These are phyloP conservation scores for Dendrolimus houi DNA, from an alignment of 2,888 invertebrate species.

Conservation along the genomic window DNA sequence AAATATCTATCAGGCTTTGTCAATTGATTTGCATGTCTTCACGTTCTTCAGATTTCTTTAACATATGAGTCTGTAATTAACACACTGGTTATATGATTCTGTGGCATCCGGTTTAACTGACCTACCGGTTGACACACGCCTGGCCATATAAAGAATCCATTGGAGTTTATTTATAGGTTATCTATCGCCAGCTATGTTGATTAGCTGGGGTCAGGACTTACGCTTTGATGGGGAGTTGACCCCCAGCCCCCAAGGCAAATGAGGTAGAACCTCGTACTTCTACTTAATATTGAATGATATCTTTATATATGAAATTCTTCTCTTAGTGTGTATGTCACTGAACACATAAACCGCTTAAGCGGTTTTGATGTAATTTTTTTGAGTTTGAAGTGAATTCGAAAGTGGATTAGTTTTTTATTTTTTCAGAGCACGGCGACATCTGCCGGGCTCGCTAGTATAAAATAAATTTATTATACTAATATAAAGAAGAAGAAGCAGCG, in stretches of 20 bases:
- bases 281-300: background rate
- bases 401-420: no score
- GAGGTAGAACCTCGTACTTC: background rate
- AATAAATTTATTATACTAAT: no score
- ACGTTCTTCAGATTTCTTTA: no score
- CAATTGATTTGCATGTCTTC: no score
- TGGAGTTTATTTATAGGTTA: background rate
- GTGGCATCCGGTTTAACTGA: background rate
- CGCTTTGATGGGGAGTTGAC: background rate
- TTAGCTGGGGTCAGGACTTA: background rate
- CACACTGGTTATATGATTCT: background rate
- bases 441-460: no score
- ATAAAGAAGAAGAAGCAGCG: background rate
- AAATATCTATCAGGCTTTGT: no score
- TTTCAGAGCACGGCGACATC: no score
- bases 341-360: no score
- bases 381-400: no score
- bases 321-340: no score
- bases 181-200: background rate
- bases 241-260: background rate
- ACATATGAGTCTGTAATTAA: background rate
- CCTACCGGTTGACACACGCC: background rate
- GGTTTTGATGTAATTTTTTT: background rate
- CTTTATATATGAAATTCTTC: no score
- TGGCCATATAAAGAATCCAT: background rate